Conservation (phyloP, 2,888 invertebrate genomes). For the Latrodectus hesperus region DNA sequence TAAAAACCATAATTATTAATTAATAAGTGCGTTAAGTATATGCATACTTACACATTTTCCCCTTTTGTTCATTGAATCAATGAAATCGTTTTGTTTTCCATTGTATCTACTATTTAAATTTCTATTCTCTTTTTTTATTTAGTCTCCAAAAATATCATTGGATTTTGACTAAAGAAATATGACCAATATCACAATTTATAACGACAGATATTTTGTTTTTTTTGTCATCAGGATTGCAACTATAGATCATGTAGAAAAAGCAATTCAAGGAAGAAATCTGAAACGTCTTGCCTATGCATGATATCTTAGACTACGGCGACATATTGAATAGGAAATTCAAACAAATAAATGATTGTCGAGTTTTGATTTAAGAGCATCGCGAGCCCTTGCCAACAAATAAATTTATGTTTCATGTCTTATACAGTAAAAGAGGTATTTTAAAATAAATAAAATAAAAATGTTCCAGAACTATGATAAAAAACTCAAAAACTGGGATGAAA, state of each 20-base stretch:
- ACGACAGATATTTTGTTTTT: background rate
- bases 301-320: slow-evolving; percentile 1
- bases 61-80: no score
- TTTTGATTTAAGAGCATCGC: slow-evolving; percentile 13
- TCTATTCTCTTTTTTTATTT: no score
- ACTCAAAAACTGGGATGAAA: slow-evolving; percentile 2
- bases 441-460: slow-evolving; percentile 15
- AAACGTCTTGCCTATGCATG: slow-evolving; percentile 5
- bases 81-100: no score
- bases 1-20: no score
- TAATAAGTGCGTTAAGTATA: no score
- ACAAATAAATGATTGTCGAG: slow-evolving; percentile 31
- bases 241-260: background rate
- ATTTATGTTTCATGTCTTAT: slow-evolving; percentile 6
- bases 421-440: background rate
- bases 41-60: no score
- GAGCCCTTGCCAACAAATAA: slow-evolving; percentile 39
- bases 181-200: background rate
- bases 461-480: slow-evolving; percentile 28
- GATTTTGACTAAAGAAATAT: background rate
- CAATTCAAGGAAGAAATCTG: slow-evolving; percentile 9
- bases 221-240: background rate
- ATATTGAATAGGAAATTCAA: background rate
- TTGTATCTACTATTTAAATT: no score
- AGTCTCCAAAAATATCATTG: no score